A percentile compares a stretch with the other conserved stretches of the same genome.
Conservation (phyloP, 2,797 vertebrate genomes). For the Luscinia megarhynchos region DNA sequence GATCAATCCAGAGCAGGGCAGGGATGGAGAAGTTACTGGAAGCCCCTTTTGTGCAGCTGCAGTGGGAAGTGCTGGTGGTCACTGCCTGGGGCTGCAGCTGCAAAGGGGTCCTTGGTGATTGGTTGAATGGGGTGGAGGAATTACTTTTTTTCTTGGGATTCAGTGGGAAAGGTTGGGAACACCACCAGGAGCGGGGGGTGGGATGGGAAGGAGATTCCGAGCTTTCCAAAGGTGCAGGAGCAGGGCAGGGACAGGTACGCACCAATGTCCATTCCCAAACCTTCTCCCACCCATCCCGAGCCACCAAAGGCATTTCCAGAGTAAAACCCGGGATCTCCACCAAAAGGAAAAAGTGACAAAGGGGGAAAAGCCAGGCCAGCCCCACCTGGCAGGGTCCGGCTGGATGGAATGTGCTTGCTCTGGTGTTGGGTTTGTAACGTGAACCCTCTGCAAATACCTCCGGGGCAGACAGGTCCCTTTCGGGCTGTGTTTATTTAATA, state of each 20-base stretch:
- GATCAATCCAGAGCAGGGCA: fast-evolving
- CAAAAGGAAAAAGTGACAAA: constrained; percentile 29
- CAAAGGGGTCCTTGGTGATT: fast-evolving
- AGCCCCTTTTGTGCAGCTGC: not conserved
- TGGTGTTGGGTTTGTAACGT: constrained; percentile 69
- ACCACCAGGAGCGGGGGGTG: not conserved
- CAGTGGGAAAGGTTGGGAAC: not conserved
- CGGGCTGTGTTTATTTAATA: constrained; percentile 79
- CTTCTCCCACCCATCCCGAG: too few relatives aligned
- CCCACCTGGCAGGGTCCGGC: constrained; percentile 67
- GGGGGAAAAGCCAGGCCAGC: constrained; percentile 26
- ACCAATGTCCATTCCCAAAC: not conserved
- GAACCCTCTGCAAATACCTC: constrained; percentile 67
- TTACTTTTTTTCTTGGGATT: not conserved
- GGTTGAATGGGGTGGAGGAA: fast-evolving
- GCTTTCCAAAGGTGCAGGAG: not conserved
- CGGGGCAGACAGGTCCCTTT: constrained; percentile 64
- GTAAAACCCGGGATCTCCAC: not conserved
- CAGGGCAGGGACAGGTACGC: not conserved
- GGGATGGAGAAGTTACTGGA: not conserved
- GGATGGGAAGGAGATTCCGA: not conserved
- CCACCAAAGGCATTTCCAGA: too few relatives aligned
- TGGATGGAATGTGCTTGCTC: constrained; percentile 70
- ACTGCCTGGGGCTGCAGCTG: not conserved
- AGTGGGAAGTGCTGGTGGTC: not conserved